Evolutionary conservation across 2,797 vertebrate genomes (phyloP).

Genomic region (Linurgus olivaceus): DNA sequence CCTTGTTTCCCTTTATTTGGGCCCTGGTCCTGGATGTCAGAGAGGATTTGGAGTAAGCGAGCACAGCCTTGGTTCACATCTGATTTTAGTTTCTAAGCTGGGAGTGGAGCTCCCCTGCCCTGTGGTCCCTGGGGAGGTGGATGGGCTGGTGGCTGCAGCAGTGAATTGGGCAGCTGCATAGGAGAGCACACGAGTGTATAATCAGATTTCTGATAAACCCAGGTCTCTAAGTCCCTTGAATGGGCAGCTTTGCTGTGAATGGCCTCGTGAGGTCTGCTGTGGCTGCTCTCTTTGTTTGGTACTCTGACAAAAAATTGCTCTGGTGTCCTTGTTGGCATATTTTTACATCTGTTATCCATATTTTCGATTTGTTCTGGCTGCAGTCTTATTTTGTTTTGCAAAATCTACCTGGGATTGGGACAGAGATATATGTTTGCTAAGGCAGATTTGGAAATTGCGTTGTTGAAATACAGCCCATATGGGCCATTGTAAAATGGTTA

Average conservation of each 20-base stretch:
- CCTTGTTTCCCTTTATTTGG: not conserved
- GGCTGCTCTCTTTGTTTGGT: slow-evolving; percentile 40
- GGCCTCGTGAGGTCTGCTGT: slow-evolving; percentile 18
- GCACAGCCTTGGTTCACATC: rapidly evolving
- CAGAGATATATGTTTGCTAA: slow-evolving; percentile 72
- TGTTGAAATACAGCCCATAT: slow-evolving; percentile 79
- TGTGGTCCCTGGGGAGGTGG: not conserved
- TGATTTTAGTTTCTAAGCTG: not conserved
- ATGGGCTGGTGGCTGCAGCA: not conserved
- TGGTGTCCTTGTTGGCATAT: slow-evolving; percentile 38
- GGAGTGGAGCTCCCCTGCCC: not conserved
- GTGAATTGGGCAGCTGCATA: slow-evolving; percentile 16
- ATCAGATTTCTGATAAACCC: slow-evolving; percentile 42
- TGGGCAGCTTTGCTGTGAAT: slow-evolving; percentile 40
- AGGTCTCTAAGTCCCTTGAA: slow-evolving; percentile 5
- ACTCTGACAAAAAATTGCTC: not conserved
- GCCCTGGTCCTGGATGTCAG: not conserved
- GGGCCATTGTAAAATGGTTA: slow-evolving; percentile 74
- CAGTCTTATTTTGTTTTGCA: slow-evolving; percentile 58
- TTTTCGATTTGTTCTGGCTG: slow-evolving; percentile 58
- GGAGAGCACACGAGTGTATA: not conserved
- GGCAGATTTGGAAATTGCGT: slow-evolving; percentile 81
- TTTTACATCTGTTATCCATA: slow-evolving; percentile 62
- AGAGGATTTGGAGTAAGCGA: not conserved
- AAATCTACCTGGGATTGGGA: slow-evolving; percentile 70